These are phyloP conservation scores for Castor canadensis DNA, from an alignment of 2,113 vertebrate genomes.

Conservation along the genomic window DNA sequence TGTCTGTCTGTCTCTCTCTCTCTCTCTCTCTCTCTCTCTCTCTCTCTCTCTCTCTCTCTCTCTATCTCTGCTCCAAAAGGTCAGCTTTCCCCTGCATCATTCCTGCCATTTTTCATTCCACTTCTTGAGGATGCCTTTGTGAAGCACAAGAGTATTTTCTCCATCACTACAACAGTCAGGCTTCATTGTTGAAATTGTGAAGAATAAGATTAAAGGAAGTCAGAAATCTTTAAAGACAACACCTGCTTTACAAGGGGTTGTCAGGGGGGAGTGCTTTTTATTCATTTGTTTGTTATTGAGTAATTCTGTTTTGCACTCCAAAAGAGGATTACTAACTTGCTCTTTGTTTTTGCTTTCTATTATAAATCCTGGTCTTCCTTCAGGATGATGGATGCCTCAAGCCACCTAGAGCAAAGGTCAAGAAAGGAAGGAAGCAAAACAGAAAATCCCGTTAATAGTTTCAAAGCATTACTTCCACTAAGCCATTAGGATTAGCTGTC, in stretches of 20 bases:
- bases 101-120: background rate
- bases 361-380: constrained; percentile 23
- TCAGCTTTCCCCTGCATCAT: background rate
- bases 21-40: background rate
- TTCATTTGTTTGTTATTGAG: background rate
- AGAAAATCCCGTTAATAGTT: background rate
- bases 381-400: background rate
- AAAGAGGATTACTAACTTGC: background rate
- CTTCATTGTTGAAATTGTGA: background rate
- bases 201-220: background rate
- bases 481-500: background rate
- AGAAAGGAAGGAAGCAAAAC: constrained; percentile 15
- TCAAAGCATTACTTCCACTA: background rate
- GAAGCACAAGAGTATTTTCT: background rate
- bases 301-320: background rate
- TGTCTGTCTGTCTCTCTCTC: background rate
- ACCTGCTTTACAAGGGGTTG: background rate
- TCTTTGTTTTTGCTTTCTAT: constrained; percentile 8
- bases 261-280: background rate
- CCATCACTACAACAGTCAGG: background rate
- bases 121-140: background rate
- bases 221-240: constrained; percentile 34
- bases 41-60: background rate
- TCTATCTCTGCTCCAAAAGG: background rate
- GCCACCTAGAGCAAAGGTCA: background rate